Conservation (phyloP, 2,888 invertebrate species). For the Griposia aprilina region DNA sequence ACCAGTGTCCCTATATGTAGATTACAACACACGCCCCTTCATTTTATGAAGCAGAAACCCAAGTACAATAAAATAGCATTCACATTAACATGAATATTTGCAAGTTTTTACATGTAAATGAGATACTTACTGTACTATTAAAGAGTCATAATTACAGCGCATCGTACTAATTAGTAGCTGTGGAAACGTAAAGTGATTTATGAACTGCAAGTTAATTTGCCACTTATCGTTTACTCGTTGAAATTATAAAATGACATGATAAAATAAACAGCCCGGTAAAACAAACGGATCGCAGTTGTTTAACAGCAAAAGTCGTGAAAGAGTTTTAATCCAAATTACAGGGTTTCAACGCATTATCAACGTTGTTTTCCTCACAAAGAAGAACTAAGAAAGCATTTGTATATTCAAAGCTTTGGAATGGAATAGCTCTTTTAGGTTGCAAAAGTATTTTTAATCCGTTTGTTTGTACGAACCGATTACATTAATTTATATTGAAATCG, state of each 20-base stretch:
- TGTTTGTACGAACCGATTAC: slow-evolving; percentile 18
- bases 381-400: slow-evolving; percentile 21
- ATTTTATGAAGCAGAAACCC: not conserved
- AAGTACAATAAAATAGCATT: not conserved
- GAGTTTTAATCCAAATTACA: slow-evolving; percentile 45
- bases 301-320: slow-evolving; percentile 19
- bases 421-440: slow-evolving; percentile 20
- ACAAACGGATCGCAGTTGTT: slow-evolving; percentile 18
- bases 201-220: slow-evolving; percentile 40
- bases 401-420: slow-evolving; percentile 18
- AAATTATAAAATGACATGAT: slow-evolving; percentile 24
- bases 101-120: slow-evolving; percentile 1
- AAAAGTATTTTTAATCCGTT: slow-evolving; percentile 20
- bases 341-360: slow-evolving; percentile 18
- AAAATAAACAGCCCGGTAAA: slow-evolving; percentile 26
- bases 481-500: slow-evolving; percentile 16
- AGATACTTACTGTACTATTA: not conserved
- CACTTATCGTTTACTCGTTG: slow-evolving; percentile 28
- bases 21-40: not conserved
- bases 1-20: not conserved
- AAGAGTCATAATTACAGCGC: slow-evolving; percentile 32
- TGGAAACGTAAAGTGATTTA: slow-evolving; percentile 10
- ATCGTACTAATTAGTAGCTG: slow-evolving; percentile 26
- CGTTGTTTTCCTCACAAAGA: slow-evolving; percentile 23
- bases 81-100: not conserved